Evolutionary conservation across 2,888 invertebrate genomes (phyloP).

Genomic region (Tenthredo notha): DNA sequence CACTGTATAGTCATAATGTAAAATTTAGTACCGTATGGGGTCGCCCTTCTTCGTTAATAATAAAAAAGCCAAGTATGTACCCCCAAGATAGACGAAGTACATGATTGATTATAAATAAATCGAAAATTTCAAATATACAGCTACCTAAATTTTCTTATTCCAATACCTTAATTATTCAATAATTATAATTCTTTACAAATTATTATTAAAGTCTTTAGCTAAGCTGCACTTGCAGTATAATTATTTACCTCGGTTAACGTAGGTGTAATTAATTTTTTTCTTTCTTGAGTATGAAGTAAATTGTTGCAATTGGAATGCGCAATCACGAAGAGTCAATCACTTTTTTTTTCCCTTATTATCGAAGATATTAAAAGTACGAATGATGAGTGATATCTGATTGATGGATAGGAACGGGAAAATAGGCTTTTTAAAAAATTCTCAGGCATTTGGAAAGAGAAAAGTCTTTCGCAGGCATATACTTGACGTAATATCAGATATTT

Average conservation of each 20-base stretch:
- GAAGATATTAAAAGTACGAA: not conserved
- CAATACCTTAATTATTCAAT: not conserved
- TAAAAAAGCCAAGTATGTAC: not conserved
- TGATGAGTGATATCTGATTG: not conserved
- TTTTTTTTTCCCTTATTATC: not conserved
- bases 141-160: not conserved
- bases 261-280: not conserved
- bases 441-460: not conserved
- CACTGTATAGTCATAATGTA: slow-evolving; percentile 4
- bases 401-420: not conserved
- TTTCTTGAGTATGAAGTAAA: not conserved
- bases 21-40: slow-evolving; percentile 4
- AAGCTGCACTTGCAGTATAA: not conserved
- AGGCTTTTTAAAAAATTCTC: not conserved
- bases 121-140: not conserved
- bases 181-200: not conserved
- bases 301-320: not conserved
- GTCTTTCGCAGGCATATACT: not conserved
- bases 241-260: not conserved
- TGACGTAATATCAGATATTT: slow-evolving; percentile 4
- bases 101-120: slow-evolving; percentile 10
- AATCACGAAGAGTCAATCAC: not conserved
- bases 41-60: slow-evolving; percentile 6
- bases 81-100: slow-evolving; percentile 1
- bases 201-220: no score